A percentile compares a stretch with the other conserved stretches of the same genome.
These are phyloP conservation scores for Parazoanthus swiftii DNA, from an alignment of 92 coral and sea anemone genomes.

Conservation along the genomic window DNA sequence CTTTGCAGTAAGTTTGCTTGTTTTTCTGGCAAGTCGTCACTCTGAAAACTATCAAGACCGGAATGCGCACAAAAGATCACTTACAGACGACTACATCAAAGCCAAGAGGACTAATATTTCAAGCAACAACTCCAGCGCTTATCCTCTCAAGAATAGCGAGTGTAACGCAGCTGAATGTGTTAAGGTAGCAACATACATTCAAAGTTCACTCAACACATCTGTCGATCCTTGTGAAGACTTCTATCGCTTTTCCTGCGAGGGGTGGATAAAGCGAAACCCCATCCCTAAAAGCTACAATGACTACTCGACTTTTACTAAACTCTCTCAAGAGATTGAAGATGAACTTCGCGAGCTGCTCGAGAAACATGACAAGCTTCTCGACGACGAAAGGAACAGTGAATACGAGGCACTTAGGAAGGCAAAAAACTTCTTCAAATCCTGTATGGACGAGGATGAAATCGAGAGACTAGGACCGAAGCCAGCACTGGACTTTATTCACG, in stretches of 20 bases:
- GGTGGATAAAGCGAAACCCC: slow-evolving; percentile 84
- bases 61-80: slow-evolving; percentile 33
- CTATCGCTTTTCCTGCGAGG: slow-evolving; percentile 83
- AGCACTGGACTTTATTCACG: slow-evolving; percentile 67
- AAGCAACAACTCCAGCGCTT: neutral
- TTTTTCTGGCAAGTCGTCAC: slow-evolving; percentile 35
- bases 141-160: slow-evolving; percentile 31
- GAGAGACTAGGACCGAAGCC: slow-evolving; percentile 86
- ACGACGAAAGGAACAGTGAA: slow-evolving; percentile 49
- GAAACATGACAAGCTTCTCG: slow-evolving; percentile 47
- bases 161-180: slow-evolving; percentile 78
- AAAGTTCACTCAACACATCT: slow-evolving; percentile 61
- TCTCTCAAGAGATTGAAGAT: slow-evolving; percentile 83
- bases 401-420: slow-evolving; percentile 81
- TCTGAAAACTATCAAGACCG: slow-evolving; percentile 17
- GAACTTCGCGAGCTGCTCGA: slow-evolving; percentile 67
- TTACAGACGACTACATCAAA: neutral
- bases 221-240: slow-evolving; percentile 89
- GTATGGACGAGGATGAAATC: slow-evolving; percentile 79
- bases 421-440: slow-evolving; percentile 78
- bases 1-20: slow-evolving; percentile 37
- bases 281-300: slow-evolving; percentile 96
- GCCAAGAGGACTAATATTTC: neutral
- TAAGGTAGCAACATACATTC: slow-evolving; percentile 69
- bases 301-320: slow-evolving; percentile 86